phyloP scores from a whole-genome alignment of 2,797 vertebrate species.

The Cyclura pinguis region DNA sequence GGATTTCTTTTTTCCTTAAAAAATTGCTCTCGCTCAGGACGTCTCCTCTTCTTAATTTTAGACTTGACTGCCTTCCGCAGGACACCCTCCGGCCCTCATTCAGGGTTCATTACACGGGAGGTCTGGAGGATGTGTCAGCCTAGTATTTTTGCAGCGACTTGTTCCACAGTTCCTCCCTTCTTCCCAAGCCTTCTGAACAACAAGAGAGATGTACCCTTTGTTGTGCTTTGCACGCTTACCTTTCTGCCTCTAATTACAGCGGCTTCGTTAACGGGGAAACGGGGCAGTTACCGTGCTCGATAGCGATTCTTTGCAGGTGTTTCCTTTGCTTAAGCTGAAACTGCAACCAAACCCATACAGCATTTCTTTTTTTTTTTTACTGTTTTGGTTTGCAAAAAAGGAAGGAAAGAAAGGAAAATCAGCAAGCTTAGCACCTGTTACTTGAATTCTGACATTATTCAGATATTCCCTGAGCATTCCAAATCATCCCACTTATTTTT shows the following conservation, averaged over 20 bases:
- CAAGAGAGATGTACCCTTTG: not conserved
- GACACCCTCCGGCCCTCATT: not conserved
- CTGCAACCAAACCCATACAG: not conserved
- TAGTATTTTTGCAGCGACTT: not conserved
- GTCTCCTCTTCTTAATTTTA: not conserved
- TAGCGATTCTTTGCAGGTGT: not conserved
- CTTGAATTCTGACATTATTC: not conserved
- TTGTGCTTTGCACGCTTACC: not conserved
- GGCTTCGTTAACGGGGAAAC: not conserved
- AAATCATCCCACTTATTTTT: no score
- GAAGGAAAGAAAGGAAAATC: not conserved
- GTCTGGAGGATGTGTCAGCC: no score
- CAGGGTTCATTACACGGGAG: not conserved
- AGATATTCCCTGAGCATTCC: not conserved
- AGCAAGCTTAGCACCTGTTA: not conserved
- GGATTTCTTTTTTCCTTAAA: not conserved
- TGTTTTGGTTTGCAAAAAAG: not conserved
- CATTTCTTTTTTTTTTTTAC: not conserved
- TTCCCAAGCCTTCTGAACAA: not conserved
- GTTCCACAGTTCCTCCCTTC: not conserved
- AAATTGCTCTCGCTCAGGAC: not conserved
- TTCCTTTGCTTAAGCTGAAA: not conserved
- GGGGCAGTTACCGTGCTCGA: not conserved
- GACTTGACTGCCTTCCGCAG: not conserved
- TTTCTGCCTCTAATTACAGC: not conserved